These are phyloP conservation scores for Brachionus sp. DNA, from an alignment of 1,140 invertebrate genomes.

Conservation along the genomic window DNA sequence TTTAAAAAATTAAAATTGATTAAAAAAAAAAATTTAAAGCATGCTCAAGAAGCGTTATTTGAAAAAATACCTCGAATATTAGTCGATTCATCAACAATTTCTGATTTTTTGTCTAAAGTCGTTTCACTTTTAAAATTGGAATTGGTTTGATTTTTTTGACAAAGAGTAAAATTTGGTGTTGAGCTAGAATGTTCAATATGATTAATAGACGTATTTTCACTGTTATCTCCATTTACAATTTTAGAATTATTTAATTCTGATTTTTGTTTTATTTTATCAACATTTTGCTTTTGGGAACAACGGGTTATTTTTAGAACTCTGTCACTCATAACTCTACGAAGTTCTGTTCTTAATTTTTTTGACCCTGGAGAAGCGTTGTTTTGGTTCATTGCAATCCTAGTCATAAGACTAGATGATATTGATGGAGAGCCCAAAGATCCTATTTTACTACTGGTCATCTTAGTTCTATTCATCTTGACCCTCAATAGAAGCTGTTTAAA, in stretches of 20 bases:
- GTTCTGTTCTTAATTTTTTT: constrained; percentile 3
- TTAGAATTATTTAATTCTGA: constrained; percentile 6
- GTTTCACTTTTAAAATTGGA: background rate
- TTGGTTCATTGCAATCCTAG: background rate
- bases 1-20: background rate
- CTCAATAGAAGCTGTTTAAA: background rate
- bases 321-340: constrained; percentile 22
- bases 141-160: background rate
- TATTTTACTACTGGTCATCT: background rate
- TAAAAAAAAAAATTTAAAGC: background rate
- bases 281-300: constrained; percentile 25
- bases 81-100: background rate
- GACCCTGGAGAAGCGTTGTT: background rate
- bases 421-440: background rate
- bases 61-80: background rate
- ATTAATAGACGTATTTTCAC: background rate
- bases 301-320: constrained; percentile 25
- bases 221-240: background rate
- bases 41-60: no score
- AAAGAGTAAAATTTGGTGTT: background rate
- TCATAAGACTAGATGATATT: background rate
- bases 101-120: background rate
- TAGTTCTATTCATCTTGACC: background rate
- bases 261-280: constrained; percentile 14
- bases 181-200: constrained; percentile 1